These are phyloP conservation scores for Harpalus rubripes DNA, from an alignment of 2,888 invertebrate genomes.

Conservation along the genomic window DNA sequence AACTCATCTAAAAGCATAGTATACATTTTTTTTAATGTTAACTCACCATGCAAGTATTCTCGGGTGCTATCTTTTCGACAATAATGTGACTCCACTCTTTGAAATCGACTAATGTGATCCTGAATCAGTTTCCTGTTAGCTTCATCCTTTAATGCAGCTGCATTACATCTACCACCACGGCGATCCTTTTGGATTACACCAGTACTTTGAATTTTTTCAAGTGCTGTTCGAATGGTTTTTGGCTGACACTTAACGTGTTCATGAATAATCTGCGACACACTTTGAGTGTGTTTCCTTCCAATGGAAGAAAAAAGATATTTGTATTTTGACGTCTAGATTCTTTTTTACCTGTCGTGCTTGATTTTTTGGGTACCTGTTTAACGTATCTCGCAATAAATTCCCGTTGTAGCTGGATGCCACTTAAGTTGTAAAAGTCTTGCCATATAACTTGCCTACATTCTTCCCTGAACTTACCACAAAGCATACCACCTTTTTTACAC, in stretches of 20 bases:
- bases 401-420: conserved; percentile 9
- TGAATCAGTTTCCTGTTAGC: conserved; percentile 7
- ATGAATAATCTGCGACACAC: conserved; percentile 25
- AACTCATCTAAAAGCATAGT: conserved; percentile 25
- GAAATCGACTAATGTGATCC: conserved; percentile 55
- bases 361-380: conserved; percentile 15
- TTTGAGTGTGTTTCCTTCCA: conserved; percentile 19
- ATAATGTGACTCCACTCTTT: conserved; percentile 62
- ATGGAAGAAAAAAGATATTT: conserved; percentile 17
- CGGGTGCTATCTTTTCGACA: conserved; percentile 55
- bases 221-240: conserved; percentile 19
- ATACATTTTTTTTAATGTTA: conserved; percentile 14
- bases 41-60: conserved; percentile 61
- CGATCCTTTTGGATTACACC: conserved; percentile 19
- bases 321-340: conserved; percentile 22
- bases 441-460: conserved; percentile 13
- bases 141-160: conserved; percentile 28
- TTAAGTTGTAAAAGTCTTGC: conserved; percentile 16
- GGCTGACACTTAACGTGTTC: conserved; percentile 16
- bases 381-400: conserved; percentile 22
- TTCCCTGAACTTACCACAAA: conserved; percentile 19
- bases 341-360: conserved; percentile 11
- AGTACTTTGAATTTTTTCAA: conserved; percentile 23
- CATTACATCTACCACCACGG: conserved; percentile 20
- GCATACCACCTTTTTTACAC: conserved; percentile 17